Percentiles rank a stretch among this genome's conserved stretches.
These are phyloP conservation scores for Zaprionus bogoriensis DNA, from an alignment of 2,888 invertebrate genomes.

Conservation along the genomic window DNA sequence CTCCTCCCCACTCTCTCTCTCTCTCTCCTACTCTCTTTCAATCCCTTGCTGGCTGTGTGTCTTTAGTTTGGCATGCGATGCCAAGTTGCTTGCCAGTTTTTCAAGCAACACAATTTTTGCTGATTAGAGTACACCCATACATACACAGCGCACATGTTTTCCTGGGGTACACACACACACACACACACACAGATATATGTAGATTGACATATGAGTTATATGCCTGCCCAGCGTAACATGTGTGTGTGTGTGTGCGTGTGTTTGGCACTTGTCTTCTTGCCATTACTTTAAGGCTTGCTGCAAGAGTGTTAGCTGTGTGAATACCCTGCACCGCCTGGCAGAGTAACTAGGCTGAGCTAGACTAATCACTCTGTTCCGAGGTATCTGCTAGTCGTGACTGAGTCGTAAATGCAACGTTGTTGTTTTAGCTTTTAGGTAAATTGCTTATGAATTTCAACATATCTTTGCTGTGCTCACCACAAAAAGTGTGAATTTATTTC, in stretches of 20 bases:
- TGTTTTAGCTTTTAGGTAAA: constrained; percentile 22
- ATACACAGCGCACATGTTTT: constrained; percentile 2
- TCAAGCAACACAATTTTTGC: constrained; percentile 46
- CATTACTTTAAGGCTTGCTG: constrained; percentile 3
- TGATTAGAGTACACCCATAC: constrained; percentile 45
- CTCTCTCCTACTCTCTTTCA: not conserved
- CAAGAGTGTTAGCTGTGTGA: not conserved
- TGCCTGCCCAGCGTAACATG: constrained; percentile 8
- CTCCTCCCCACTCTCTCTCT: not conserved
- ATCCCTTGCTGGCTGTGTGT: constrained; percentile 14
- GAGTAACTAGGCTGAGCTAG: not conserved
- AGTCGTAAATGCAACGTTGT: not conserved
- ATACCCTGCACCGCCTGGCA: constrained; percentile 9
- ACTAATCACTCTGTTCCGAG: not conserved
- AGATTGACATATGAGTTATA: constrained; percentile 36
- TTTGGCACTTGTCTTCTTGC: constrained; percentile 24
- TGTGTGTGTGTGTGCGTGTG: constrained; percentile 21
- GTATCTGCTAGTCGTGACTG: not conserved
- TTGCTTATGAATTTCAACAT: constrained; percentile 22
- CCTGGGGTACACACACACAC: constrained; percentile 10
- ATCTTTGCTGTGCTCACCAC: constrained; percentile 6
- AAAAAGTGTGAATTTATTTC: constrained; percentile 29
- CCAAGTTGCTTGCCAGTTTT: constrained; percentile 57
- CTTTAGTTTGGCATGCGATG: constrained; percentile 47
- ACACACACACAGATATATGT: constrained; percentile 2